Evolutionary conservation across 1,140 invertebrate species (phyloP), one percentile per base, ranked within the genome.

Genomic region (Asbolus verrucosus): DNA sequence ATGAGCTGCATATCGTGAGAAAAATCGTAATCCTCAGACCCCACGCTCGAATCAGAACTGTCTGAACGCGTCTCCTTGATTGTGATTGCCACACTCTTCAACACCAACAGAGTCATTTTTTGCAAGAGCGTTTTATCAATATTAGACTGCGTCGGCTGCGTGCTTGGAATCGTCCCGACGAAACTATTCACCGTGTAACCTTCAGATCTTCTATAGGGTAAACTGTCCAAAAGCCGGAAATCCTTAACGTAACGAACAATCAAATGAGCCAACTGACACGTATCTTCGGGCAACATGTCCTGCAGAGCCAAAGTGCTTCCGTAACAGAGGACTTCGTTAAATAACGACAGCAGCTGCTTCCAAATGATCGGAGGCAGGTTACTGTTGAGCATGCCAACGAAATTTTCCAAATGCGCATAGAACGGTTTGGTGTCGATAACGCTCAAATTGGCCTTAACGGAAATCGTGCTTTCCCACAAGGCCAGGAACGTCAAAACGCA

Each of bases 401-500:
- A 91, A 73, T 88, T 87, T 73, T 94, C 92, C 66, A 95, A 82
- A 75, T 94, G 89, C 13, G 91, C 89, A 81, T 95, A 95, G 80
- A 94, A 96, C 2, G 93, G 90, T 77, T 94, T 93, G 1, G 93
- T 95, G 78, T 95, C 93, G 65, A 94, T 90, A 6, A 95, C 89
- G 14, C 92, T 94, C 15, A 96, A 84, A 84, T 95, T 95, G 8
- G 93, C 92, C 82, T 94, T 94, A 0, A 95, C 92, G 39, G 92
- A 94, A 77, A 96, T 95, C n/a, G 94, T 93, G 69, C 92, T 91
- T 78, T 94, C 92, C 93, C 94, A 95, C 6, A 95, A 82, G 61
- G 91, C 88, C 38, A 95, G 85, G 78, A 95, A 95, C 15, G 92
- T 93, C 30, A 94, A 84, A 41, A 94, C 87, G 80, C 88, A 89